Base-by-base conservation (phyloP, 2,888 invertebrate species). In the Augiades crinisus region DNA sequence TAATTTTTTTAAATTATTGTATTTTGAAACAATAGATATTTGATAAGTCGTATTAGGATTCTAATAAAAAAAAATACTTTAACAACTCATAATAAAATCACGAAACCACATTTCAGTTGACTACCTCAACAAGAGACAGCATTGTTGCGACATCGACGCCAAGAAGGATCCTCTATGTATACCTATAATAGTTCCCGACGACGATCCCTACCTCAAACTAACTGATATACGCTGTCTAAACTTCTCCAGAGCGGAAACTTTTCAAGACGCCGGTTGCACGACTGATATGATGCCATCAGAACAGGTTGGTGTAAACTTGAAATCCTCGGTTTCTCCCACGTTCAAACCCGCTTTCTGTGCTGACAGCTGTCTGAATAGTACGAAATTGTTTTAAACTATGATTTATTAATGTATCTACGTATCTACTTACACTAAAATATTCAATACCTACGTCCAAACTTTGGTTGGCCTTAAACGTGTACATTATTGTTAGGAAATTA, bases 161-260 rank as follows among this genome's bases (percentile, higher is more conserved):
- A 55, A 57, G 51, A 53, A 63, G 16, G 78, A 81, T 58, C 63
- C 67, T 0, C 69, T 71, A 12, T 85, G 82, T 63, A 72, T 70
- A 40, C 80, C 82, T 17, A 79, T 84, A 61, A 47, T 45, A 7
- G 78, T 83, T 12, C 77, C 81, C 7, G 59, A 73, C 37, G 72
- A 82, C 60, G 82, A 84, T 60, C 79, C 82, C 30, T 81, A 81
- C 66, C 79, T 82, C 55, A 76, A 74, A 68, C 74, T 78, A 56
- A 78, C 81, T 61, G 72, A 72, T 67, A 78, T 83, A 60, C 72
- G 72, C 49, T 83, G 83, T 62, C 70, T 83, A 24, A 82, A 84
- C 73, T 81, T 80, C 70, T 73, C 78, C 24, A 66, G 78, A 43
- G 79, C 79, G n/a, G 75, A 79, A 75, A 84, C 81, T 67, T 86